A percentile compares a stretch with the other conserved stretches of the same genome.
phyloP scores from a whole-genome alignment of 2,888 invertebrate species.

The Nomada flava region DNA sequence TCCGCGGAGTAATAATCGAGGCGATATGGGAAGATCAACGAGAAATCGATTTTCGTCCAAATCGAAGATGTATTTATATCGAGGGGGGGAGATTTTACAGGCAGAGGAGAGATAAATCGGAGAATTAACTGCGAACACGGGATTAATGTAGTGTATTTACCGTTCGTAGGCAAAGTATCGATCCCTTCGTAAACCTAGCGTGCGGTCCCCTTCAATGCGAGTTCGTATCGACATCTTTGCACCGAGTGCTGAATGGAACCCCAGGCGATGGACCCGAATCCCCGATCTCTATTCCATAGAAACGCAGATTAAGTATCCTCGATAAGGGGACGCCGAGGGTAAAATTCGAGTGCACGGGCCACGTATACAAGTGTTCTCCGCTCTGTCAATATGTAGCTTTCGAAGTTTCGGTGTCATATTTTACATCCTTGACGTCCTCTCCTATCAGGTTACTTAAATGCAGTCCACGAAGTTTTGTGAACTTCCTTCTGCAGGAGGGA shows the following conservation, averaged over 20 bases:
- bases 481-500: background rate
- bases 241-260: slow-evolving; percentile 54
- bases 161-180: slow-evolving; percentile 52
- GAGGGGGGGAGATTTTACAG: too few relatives aligned
- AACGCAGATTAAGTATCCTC: slow-evolving; percentile 68
- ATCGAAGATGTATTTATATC: background rate
- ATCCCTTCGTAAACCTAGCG: slow-evolving; percentile 29
- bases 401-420: background rate
- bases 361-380: slow-evolving; percentile 7
- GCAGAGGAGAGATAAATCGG: background rate
- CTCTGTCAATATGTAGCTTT: slow-evolving; percentile 32
- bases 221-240: slow-evolving; percentile 47
- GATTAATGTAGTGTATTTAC: slow-evolving; percentile 19
- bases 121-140: slow-evolving; percentile 30
- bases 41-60: background rate
- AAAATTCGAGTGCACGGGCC: slow-evolving; percentile 47
- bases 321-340: slow-evolving; percentile 61
- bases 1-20: background rate
- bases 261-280: slow-evolving; percentile 30
- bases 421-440: background rate
- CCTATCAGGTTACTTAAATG: background rate
- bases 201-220: slow-evolving; percentile 29
- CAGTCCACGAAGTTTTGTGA: background rate
- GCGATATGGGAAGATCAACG: background rate
- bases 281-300: slow-evolving; percentile 51